Evolutionary conservation across 2,888 invertebrate species (phyloP), one percentile per base, ranked within the genome.

Genomic region (Chaetogeoica ovagalla): DNA sequence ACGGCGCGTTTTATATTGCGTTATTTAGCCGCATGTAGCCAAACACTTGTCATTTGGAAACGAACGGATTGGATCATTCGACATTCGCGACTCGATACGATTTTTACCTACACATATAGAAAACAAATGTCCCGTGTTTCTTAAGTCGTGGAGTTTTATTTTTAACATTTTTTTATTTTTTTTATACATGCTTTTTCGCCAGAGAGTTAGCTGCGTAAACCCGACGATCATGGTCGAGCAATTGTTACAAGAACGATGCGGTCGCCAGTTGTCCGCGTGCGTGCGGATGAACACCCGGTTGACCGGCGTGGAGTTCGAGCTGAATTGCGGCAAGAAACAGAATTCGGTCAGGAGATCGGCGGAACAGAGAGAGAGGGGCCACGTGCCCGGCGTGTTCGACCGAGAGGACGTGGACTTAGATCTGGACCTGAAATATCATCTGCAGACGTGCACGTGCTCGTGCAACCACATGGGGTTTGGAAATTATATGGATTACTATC

Each of bases 391-490:
- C 2, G 23, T 79, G 39, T 71, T 79, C 39, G 79, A 79, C 57
- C 21, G 57, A 23, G 79, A 79, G 19, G 63, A 79, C 15, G 23
- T 63, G 43, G 91, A 91, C 86, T 88, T 94, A 85, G 94, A 94
- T 87, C 90, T 93, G 86, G 94, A 95, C 89, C 90, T 95, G 87
- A 90, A 94, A 86, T 91, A 92, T 87, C 95, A 95, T 89, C 94
- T 95, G 87, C 93, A 93, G 88, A 92, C 91, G 87, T 95, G 95
- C 89, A 92, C 93, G 85, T 95, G 95, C 89, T 92, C 94, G 85
- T 95, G 95, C 90, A 94, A 94, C 89, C 95, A 95, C 89, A 93
- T 95, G 93, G 95, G 95, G 86, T 94, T 94, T 89, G 95, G 95
- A 85, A 95, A 95, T 89, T 94, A 92, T 87, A 92, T 94, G 91